Evolutionary conservation across 2,113 vertebrate genomes (phyloP), one percentile per base, ranked within the genome.

Genomic region (Engraulis encrasicolus): DNA sequence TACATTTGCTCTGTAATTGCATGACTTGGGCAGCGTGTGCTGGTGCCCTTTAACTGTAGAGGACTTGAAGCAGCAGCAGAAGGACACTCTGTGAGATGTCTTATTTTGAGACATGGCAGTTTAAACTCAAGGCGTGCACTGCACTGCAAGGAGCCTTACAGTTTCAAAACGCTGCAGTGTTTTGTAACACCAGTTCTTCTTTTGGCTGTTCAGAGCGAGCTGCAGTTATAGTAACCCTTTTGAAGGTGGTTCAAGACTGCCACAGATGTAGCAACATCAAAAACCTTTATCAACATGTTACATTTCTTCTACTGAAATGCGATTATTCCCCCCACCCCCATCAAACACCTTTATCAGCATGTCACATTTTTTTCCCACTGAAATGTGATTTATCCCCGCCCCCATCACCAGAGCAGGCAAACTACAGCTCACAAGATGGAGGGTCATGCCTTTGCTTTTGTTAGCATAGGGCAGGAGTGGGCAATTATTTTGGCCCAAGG

Each of bases 101-200:
- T 0, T 12, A 11, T 66, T 66, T 66, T 31, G 58, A 66, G 27
- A 74, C 66, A 74, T 74, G 66, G 14, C 66, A 36, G 66, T 36
- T 74, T 71, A 31, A n/a, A 34, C 61, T 31, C 12, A 18, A n/a
- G n/a, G n/a, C n/a, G n/a, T n/a, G 31, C 34, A n/a, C 19, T 58
- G 18, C 58, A 1, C 27, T 15, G 40, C 12, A 31, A 74, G 66
- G 27, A 31, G n/a, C n/a, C n/a, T n/a, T n/a, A n/a, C 66, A 74
- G 14, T 74, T 74, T 74, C 66, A 74, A 74, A 74, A 36, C 31
- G 17, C 27, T 36, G 66, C 9, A 31, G 27, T n/a, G n/a, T 74
- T 74, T 74, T 74, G 66, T 34, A 74, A 74, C 66, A 11, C 31
- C 14, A 74, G 66, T 74, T 74, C 66, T 74, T 74, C 27, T 74